A percentile compares a stretch with the other conserved stretches of the same genome.
phyloP scores from a whole-genome alignment of 1,140 invertebrate species.

The Eriosoma lanigerum region DNA sequence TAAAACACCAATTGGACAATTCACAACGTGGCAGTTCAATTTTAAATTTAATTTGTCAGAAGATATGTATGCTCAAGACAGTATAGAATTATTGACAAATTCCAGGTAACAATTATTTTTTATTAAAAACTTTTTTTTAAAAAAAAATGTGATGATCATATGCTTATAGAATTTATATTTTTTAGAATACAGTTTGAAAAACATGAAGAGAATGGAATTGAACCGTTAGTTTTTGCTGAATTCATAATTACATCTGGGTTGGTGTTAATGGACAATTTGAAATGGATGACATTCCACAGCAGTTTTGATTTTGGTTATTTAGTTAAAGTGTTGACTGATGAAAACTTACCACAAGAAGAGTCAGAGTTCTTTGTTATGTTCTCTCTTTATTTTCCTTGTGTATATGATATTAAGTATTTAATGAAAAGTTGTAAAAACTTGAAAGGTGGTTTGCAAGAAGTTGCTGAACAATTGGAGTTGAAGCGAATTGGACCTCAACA shows the following conservation, averaged over 20 bases:
- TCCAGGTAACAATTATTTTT: slow-evolving; percentile 63
- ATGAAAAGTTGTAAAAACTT: slow-evolving; percentile 98
- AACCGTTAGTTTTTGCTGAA: slow-evolving; percentile 94
- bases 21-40: slow-evolving; percentile 97
- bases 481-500: slow-evolving; percentile 93
- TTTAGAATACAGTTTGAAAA: slow-evolving; percentile 90
- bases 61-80: slow-evolving; percentile 98
- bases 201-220: slow-evolving; percentile 96
- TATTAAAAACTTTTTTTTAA: not conserved
- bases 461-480: slow-evolving; percentile 86
- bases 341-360: slow-evolving; percentile 86
- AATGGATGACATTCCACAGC: slow-evolving; percentile 95
- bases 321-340: slow-evolving; percentile 85
- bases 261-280: slow-evolving; percentile 91
- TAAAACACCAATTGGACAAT: slow-evolving; percentile 80
- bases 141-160: too few relatives aligned
- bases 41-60: slow-evolving; percentile 95
- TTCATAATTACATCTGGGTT: slow-evolving; percentile 94
- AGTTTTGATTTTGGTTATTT: slow-evolving; percentile 99
- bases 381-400: slow-evolving; percentile 91
- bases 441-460: slow-evolving; percentile 96
- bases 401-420: slow-evolving; percentile 97
- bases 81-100: slow-evolving; percentile 93
- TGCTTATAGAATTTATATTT: not conserved
- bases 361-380: slow-evolving; percentile 92